A percentile compares a stretch with the other conserved stretches of the same genome.
Conservation (phyloP, 2,113 vertebrate genomes). For the Polyodon spathula region DNA sequence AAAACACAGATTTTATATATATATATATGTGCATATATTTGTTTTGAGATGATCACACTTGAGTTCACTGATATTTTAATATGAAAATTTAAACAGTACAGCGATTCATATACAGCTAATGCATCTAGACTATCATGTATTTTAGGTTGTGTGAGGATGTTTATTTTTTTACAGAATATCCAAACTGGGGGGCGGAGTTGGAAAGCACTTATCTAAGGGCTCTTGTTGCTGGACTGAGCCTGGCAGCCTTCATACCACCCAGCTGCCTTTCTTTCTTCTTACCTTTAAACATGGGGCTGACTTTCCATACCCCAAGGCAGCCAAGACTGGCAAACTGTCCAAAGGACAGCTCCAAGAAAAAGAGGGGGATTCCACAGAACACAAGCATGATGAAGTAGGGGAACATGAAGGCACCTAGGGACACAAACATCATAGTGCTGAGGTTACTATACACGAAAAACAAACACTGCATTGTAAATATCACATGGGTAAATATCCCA, state of each 20-base stretch:
- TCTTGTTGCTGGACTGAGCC: no score
- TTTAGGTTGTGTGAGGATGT: no score
- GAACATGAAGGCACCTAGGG: slow-evolving; percentile 91
- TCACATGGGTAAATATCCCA: no score
- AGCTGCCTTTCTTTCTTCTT: slow-evolving; percentile 24
- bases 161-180: no score
- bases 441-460: background rate
- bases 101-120: no score
- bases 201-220: no score
- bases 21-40: background rate
- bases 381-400: slow-evolving; percentile 97
- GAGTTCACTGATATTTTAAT: no score
- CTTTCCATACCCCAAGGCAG: slow-evolving; percentile 92
- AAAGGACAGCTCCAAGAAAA: slow-evolving; percentile 96
- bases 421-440: slow-evolving; percentile 7
- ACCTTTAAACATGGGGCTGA: slow-evolving; percentile 99
- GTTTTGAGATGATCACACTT: no score
- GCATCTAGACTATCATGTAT: no score
- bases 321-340: slow-evolving; percentile 94
- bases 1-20: background rate
- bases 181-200: no score
- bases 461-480: background rate
- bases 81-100: no score
- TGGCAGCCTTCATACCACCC: no score
- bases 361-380: slow-evolving; percentile 93